These are phyloP conservation scores for Gerris buenoi DNA, from an alignment of 1,140 invertebrate species.

Conservation along the genomic window DNA sequence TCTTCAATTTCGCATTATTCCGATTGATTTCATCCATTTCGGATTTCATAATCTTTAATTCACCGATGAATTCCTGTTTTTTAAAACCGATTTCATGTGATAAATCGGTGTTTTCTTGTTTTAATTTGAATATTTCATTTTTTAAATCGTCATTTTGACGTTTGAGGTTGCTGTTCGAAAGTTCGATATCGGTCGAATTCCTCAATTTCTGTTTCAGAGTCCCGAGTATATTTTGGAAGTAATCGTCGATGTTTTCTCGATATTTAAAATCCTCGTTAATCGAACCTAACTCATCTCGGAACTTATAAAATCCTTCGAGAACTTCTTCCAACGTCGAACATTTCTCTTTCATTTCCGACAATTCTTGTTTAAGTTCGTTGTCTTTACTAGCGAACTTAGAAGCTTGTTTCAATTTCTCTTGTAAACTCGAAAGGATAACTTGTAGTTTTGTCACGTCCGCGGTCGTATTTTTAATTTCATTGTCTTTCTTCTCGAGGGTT, in stretches of 20 bases:
- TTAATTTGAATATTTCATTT: background rate
- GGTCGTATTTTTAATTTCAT: conserved; percentile 27
- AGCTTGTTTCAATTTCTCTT: conserved; percentile 18
- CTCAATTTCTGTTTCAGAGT: background rate
- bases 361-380: conserved; percentile 10
- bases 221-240: background rate
- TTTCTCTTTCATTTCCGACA: conserved; percentile 12
- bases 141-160: background rate
- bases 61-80: background rate
- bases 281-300: conserved; percentile 5
- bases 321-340: conserved; percentile 14
- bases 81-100: background rate
- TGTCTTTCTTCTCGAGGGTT: conserved; percentile 40
- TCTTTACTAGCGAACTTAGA: conserved; percentile 11
- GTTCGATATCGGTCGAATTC: background rate
- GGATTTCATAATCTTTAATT: background rate
- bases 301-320: conserved; percentile 21
- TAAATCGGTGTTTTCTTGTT: background rate
- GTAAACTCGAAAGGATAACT: conserved; percentile 13
- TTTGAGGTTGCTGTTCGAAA: background rate
- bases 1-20: background rate
- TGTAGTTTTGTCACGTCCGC: conserved; percentile 16
- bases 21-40: background rate
- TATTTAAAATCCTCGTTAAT: conserved; percentile 11
- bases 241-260: background rate